Evolutionary conservation across 2,113 vertebrate species (phyloP).

Genomic region (Prietella phreatophila): DNA sequence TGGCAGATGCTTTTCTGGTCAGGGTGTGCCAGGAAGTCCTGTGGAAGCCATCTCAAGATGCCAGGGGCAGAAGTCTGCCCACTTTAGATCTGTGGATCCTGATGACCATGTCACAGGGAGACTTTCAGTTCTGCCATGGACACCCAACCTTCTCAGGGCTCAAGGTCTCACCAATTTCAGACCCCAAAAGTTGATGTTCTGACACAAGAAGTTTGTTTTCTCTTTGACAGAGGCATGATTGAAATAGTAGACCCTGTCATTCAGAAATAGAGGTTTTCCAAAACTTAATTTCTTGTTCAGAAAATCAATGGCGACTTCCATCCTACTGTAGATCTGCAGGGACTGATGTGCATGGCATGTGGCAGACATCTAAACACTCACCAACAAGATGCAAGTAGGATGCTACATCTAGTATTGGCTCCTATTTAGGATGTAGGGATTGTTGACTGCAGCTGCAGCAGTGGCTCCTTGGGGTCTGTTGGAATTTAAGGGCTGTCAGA

Average conservation of each 20-base stretch:
- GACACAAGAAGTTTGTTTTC: not conserved
- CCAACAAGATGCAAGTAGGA: not conserved
- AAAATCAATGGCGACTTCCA: not conserved
- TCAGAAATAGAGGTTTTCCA: not conserved
- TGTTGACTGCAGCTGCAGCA: not conserved
- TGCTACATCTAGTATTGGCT: not conserved
- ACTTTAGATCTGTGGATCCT: not conserved
- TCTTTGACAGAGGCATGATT: not conserved
- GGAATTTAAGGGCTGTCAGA: not conserved
- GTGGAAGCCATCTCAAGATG: not conserved
- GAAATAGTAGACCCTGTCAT: not conserved
- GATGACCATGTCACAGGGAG: not conserved
- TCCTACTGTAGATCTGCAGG: not conserved
- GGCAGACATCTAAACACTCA: not conserved
- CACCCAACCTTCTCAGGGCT: not conserved
- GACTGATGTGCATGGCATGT: not conserved
- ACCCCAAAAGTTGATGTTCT: too few species aligned
- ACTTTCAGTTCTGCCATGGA: not conserved
- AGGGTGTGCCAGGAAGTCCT: not conserved
- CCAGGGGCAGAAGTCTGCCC: not conserved
- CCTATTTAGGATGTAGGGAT: not conserved
- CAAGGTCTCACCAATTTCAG: not conserved
- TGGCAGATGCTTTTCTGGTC: not conserved
- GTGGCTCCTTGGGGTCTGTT: not conserved
- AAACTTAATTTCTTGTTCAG: not conserved